These are phyloP conservation scores for Papilio polytes DNA, from an alignment of 1,140 invertebrate species.

Conservation along the genomic window DNA sequence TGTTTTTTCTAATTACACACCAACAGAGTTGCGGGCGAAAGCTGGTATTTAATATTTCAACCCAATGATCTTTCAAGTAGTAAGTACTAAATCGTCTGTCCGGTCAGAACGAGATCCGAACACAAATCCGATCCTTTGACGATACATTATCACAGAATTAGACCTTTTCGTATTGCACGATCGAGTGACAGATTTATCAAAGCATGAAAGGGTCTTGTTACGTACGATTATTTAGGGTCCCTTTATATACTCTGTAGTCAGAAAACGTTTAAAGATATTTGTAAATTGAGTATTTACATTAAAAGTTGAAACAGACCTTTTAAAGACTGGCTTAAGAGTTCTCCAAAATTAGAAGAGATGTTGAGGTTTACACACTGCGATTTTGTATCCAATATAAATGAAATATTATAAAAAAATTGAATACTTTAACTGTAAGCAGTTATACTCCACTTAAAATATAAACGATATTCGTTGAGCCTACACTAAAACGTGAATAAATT, in stretches of 20 bases:
- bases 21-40: no score
- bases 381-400: not conserved
- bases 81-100: slow-evolving; percentile 43
- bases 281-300: not conserved
- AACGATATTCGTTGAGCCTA: slow-evolving; percentile 17
- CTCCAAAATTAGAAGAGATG: no score
- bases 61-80: not conserved
- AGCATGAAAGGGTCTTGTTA: slow-evolving; percentile 58
- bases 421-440: not conserved
- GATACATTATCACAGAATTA: slow-evolving; percentile 72
- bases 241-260: slow-evolving; percentile 41
- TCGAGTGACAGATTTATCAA: slow-evolving; percentile 70
- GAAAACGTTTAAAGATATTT: not conserved
- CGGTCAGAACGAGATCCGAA: slow-evolving; percentile 60
- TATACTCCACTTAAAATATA: not conserved
- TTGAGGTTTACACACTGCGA: no score
- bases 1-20: no score
- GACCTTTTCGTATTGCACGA: slow-evolving; percentile 57
- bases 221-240: slow-evolving; percentile 50
- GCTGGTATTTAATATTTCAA: not conserved
- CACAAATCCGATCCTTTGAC: slow-evolving; percentile 70
- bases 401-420: not conserved
- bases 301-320: not conserved
- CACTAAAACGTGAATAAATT: slow-evolving; percentile 29
- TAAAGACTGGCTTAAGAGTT: not conserved